A percentile compares a stretch with the other conserved stretches of the same genome.
Conservation (phyloP, 2,888 invertebrate genomes). For the Lasioglossum lativentre region DNA sequence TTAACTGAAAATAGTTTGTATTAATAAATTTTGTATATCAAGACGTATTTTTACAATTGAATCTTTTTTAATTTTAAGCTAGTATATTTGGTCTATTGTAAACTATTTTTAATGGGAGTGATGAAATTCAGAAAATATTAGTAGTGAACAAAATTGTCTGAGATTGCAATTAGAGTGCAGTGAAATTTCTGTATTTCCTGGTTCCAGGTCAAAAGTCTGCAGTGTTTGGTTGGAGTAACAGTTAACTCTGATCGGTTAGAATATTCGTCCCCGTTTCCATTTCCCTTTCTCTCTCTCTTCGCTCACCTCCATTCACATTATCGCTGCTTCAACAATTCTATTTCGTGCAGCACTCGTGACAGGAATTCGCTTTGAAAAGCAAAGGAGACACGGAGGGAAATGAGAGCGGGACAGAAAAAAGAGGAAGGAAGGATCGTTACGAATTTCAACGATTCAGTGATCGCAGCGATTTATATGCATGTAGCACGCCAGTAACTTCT, state of each 20-base stretch:
- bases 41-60: neutral
- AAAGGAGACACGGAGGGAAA: conserved; percentile 32
- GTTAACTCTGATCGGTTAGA: conserved; percentile 13
- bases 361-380: conserved; percentile 46
- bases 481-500: conserved; percentile 37
- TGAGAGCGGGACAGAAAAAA: conserved; percentile 21
- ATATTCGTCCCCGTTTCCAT: conserved; percentile 2
- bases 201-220: neutral
- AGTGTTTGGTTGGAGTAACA: conserved; percentile 25
- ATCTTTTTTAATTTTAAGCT: neutral
- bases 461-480: conserved; percentile 58
- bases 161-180: neutral
- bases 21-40: neutral
- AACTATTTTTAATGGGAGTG: neutral
- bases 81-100: neutral
- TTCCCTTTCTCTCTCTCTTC: conserved; percentile 7
- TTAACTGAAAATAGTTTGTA: neutral
- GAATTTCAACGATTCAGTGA: conserved; percentile 56
- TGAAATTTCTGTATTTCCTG: neutral
- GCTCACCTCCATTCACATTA: conserved; percentile 27
- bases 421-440: conserved; percentile 44
- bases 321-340: conserved; percentile 47
- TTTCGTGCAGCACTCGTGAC: conserved; percentile 47
- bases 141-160: neutral
- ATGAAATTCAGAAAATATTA: neutral